phyloP scores from a whole-genome alignment of 2,113 vertebrate species.

The Tricholaema leucomelas region DNA sequence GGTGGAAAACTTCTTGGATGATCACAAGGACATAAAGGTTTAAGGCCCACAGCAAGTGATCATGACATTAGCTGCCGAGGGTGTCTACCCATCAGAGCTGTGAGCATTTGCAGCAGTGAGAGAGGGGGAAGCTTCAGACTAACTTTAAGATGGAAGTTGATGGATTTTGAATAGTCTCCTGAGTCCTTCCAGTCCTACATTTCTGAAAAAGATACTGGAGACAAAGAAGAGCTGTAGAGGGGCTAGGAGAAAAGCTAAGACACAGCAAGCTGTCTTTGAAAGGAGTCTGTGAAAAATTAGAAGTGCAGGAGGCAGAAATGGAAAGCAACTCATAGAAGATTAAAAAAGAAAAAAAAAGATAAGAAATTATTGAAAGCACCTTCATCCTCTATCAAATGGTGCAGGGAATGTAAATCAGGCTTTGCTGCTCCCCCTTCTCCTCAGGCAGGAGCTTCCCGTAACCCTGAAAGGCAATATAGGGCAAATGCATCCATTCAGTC shows the following conservation, averaged over 20 bases:
- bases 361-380: neutral
- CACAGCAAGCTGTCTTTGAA: neutral
- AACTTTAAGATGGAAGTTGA: neutral
- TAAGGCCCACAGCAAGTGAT: neutral
- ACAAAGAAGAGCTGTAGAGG: neutral
- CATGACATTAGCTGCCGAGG: neutral
- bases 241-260: neutral
- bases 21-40: neutral
- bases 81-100: neutral
- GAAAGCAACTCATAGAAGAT: neutral
- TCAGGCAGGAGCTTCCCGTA: neutral
- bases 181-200: neutral
- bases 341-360: neutral
- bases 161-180: neutral
- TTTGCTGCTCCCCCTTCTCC: neutral
- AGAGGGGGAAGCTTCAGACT: neutral
- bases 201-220: neutral
- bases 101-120: neutral
- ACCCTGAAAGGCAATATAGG: neutral
- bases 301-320: conserved; percentile 22
- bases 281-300: conserved; percentile 3
- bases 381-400: neutral
- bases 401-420: neutral
- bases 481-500: neutral
- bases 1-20: neutral